These are phyloP conservation scores for Drosophila chauvacae DNA, from an alignment of 1,140 invertebrate species.

Conservation along the genomic window DNA sequence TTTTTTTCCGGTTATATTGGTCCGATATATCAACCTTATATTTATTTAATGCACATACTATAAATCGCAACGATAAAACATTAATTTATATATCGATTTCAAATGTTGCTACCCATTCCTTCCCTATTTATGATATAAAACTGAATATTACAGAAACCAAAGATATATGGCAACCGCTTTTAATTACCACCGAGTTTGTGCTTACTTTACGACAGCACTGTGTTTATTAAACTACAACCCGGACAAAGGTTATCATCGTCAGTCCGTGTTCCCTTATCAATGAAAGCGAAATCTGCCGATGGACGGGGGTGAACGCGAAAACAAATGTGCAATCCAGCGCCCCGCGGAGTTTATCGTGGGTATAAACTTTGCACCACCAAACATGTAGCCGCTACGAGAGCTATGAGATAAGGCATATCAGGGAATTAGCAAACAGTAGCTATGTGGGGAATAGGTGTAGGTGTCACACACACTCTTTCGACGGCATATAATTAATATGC, in stretches of 20 bases:
- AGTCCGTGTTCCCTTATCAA: slow-evolving; percentile 40
- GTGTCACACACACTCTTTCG: slow-evolving; percentile 8
- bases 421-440: slow-evolving; percentile 36
- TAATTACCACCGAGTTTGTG: neutral
- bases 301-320: slow-evolving; percentile 9
- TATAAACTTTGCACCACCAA: slow-evolving; percentile 46
- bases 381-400: slow-evolving; percentile 14
- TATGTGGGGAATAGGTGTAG: neutral
- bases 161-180: neutral
- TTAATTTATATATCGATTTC: no score
- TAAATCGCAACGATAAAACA: no score
- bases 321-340: slow-evolving; percentile 23
- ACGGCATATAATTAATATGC: slow-evolving; percentile 37
- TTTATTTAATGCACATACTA: no score
- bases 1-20: no score
- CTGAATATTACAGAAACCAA: neutral
- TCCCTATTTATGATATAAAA: slow-evolving; percentile 11
- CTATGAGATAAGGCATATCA: slow-evolving; percentile 59
- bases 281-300: slow-evolving; percentile 42
- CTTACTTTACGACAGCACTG: slow-evolving; percentile 26
- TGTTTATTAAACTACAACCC: slow-evolving; percentile 35
- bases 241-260: slow-evolving; percentile 50
- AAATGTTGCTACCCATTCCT: neutral
- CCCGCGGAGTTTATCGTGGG: slow-evolving; percentile 37
- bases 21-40: no score